phyloP scores from a whole-genome alignment of 2,797 vertebrate species.

The Enteromius anoplus region DNA sequence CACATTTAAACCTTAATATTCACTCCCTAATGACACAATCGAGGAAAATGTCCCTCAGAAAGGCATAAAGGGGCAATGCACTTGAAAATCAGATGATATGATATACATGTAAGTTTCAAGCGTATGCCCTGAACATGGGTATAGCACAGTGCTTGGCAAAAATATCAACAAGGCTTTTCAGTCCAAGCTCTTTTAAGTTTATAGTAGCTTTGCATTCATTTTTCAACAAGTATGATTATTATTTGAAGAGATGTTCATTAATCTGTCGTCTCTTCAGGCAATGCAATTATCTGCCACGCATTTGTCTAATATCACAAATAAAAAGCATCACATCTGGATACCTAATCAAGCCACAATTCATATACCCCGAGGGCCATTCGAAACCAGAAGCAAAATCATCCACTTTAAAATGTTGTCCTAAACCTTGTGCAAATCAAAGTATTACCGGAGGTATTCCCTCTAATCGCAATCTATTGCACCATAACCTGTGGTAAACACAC shows the following conservation, averaged over 20 bases:
- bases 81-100: conserved; percentile 23
- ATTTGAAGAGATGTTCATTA: neutral
- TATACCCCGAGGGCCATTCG: neutral
- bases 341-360: conserved; percentile 28
- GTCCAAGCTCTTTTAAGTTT: conserved; percentile 34
- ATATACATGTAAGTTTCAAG: conserved; percentile 29
- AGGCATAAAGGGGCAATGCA: neutral
- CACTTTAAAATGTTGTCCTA: conserved; percentile 31
- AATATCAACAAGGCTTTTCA: conserved; percentile 42
- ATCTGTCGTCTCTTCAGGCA: neutral
- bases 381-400: conserved; percentile 17
- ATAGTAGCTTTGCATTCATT: conserved; percentile 13
- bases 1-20: conserved; percentile 6
- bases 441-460: conserved; percentile 36
- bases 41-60: neutral
- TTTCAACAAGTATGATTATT: neutral
- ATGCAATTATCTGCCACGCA: conserved; percentile 33
- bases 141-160: conserved; percentile 53
- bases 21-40: conserved; percentile 6
- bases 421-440: conserved; percentile 50
- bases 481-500: conserved; percentile 42
- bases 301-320: conserved; percentile 25
- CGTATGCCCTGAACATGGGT: conserved; percentile 53
- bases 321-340: conserved; percentile 40
- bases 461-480: conserved; percentile 58